Conservation (phyloP, 2,113 vertebrate genomes). For the Solenodon paradoxus region DNA sequence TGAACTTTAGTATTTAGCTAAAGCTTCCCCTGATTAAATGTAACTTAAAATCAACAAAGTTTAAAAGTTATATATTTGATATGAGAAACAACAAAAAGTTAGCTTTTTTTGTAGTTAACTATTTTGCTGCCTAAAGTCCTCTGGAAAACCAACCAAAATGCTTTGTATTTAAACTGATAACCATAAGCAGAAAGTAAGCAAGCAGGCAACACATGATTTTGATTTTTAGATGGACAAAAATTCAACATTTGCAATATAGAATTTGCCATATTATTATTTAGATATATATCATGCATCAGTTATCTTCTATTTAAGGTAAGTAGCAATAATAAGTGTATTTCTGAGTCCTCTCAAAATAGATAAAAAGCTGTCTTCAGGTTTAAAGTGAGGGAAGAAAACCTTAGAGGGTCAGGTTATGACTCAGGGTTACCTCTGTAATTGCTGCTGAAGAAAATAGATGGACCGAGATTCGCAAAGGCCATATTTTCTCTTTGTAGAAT, state of each 20-base stretch:
- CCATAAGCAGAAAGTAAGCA: not conserved
- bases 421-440: not conserved
- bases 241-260: not conserved
- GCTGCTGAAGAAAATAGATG: not conserved
- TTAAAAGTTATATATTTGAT: not conserved
- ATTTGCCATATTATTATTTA: not conserved
- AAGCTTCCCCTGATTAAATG: not conserved
- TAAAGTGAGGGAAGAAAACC: not conserved
- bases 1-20: not conserved
- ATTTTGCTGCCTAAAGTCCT: not conserved
- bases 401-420: not conserved
- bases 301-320: not conserved
- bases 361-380: not conserved
- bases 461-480: not conserved
- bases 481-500: not conserved
- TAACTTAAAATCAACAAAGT: not conserved
- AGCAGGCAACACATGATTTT: not conserved
- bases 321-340: not conserved
- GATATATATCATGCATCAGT: not conserved
- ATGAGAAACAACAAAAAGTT: not conserved
- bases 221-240: not conserved
- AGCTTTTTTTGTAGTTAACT: not conserved
- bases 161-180: not conserved
- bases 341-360: no score
- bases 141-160: not conserved